phyloP scores from a whole-genome alignment of 2,888 invertebrate species.

The Melinaea menophilus region DNA sequence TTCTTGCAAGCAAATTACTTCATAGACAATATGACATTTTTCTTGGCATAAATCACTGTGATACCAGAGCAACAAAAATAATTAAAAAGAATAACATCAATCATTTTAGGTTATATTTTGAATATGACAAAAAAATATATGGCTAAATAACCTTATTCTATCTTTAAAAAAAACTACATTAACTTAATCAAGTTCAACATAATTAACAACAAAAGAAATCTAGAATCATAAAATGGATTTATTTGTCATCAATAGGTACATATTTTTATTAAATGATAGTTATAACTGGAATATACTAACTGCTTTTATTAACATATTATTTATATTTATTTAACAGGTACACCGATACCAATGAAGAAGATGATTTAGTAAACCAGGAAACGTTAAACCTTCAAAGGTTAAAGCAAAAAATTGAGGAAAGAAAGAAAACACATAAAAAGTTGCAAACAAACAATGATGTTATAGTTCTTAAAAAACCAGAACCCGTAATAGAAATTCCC shows the following conservation, averaged over 20 bases:
- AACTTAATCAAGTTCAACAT: too few species aligned
- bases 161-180: too few species aligned
- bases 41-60: too few species aligned
- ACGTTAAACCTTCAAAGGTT: conserved; percentile 77
- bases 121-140: too few species aligned
- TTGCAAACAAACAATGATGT: conserved; percentile 24
- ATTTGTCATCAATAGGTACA: conserved; percentile 84
- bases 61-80: too few species aligned
- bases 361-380: conserved; percentile 67
- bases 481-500: conserved; percentile 7
- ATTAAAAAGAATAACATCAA: too few species aligned
- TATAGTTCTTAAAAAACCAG: conserved; percentile 27
- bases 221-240: conserved; percentile 76
- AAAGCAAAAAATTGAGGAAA: conserved; percentile 79
- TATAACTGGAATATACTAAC: background rate
- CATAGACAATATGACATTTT: too few species aligned
- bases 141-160: too few species aligned
- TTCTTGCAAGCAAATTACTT: too few species aligned
- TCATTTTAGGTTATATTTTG: too few species aligned
- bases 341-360: conserved; percentile 59
- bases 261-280: background rate
- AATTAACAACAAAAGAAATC: too few species aligned
- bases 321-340: conserved; percentile 50
- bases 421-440: conserved; percentile 54
- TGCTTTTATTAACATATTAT: conserved; percentile 9